Evolutionary conservation across 2,113 vertebrate genomes (phyloP).

Genomic region (Abramis brama): DNA sequence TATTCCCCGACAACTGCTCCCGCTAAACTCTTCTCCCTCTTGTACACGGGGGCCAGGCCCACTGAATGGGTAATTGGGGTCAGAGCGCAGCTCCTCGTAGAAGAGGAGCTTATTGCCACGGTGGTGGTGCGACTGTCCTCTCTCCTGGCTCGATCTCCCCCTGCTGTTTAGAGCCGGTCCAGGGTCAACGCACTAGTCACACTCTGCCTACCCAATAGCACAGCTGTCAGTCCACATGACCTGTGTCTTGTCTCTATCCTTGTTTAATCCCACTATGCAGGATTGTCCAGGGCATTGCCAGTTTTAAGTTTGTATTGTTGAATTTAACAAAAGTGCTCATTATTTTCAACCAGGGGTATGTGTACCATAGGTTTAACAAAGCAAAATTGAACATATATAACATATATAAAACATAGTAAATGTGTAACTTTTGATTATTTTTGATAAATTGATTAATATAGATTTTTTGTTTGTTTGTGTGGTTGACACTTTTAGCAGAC

Average conservation of each 20-base stretch:
- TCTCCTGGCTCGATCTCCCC: not conserved
- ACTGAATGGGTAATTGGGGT: conserved; percentile 85
- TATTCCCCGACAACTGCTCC: conserved; percentile 68
- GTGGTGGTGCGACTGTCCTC: conserved; percentile 52
- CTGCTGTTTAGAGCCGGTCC: conserved; percentile 22
- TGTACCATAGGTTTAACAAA: too few relatives aligned
- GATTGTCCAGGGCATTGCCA: not conserved
- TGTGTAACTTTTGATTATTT: not conserved
- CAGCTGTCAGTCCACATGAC: conserved; percentile 1
- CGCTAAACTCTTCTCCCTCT: conserved; percentile 62
- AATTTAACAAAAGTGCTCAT: too few relatives aligned
- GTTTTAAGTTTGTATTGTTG: not conserved
- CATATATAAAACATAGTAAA: not conserved
- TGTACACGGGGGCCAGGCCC: conserved; percentile 62
- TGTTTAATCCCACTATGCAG: not conserved
- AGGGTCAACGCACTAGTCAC: not conserved
- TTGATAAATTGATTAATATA: not conserved
- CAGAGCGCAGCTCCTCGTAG: conserved; percentile 72
- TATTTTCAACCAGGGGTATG: too few relatives aligned
- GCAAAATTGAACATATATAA: too few relatives aligned
- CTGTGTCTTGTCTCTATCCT: not conserved
- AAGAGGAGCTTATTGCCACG: conserved; percentile 66
- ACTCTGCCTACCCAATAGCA: conserved; percentile 6
- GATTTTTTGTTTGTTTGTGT: not conserved
- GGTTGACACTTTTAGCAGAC: not conserved